Evolutionary conservation across 2,797 vertebrate species (phyloP).

Genomic region (Characodon lateralis): DNA sequence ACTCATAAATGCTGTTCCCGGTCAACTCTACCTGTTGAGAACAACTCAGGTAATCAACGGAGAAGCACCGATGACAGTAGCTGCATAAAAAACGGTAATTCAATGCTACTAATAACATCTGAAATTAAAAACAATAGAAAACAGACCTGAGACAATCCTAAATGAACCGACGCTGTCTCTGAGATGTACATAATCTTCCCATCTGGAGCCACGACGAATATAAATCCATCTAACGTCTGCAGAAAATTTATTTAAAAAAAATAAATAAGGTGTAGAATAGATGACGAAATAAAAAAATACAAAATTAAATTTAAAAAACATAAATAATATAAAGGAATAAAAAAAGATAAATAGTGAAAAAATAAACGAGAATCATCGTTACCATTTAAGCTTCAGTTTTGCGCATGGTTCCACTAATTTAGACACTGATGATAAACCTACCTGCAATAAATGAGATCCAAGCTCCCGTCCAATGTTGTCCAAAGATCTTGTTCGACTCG

Average conservation of each 20-base stretch:
- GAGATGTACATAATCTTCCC: conserved; percentile 99
- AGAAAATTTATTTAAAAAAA: conserved; percentile 13
- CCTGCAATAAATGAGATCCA: conserved; percentile 84
- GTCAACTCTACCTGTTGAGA: conserved; percentile 97
- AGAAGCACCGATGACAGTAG: neutral
- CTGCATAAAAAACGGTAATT: neutral
- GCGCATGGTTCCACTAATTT: neutral
- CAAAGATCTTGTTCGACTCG: conserved; percentile 87
- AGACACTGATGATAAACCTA: conserved; percentile 18
- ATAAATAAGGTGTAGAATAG: neutral
- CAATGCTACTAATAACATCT: neutral
- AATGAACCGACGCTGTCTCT: conserved; percentile 96
- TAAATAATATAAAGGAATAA: neutral
- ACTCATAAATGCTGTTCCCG: conserved; percentile 99
- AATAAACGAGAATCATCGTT: neutral
- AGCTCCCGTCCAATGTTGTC: conserved; percentile 92
- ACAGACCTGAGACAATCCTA: conserved; percentile 96
- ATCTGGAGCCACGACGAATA: conserved; percentile 98
- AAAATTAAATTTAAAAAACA: too few species aligned
- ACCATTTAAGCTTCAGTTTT: neutral
- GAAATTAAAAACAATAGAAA: neutral
- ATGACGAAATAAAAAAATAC: neutral
- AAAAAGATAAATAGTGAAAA: neutral
- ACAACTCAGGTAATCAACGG: conserved; percentile 55
- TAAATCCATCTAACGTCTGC: conserved; percentile 97